Base-by-base conservation (phyloP, 2,888 invertebrate species). In the Thyatira batis region DNA sequence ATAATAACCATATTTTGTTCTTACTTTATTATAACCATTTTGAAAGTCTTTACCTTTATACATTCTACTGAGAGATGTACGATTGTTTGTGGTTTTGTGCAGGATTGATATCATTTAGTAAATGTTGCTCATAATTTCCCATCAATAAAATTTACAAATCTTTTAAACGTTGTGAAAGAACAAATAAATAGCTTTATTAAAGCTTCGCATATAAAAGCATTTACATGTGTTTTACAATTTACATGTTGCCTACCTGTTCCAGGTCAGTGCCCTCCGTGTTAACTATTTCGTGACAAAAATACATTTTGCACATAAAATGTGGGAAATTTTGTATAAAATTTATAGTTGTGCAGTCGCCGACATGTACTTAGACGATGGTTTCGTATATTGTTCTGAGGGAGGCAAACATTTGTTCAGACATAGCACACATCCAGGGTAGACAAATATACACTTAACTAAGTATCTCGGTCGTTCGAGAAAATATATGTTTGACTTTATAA, bases 201-300 rank as follows among this genome's bases (percentile, higher is more conserved):
- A 11, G 30, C 11, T 30, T 30, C 30, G 9, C n/a, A 30, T 11
- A 10, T 17, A 39, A 39, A 33, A 33, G 4, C 13, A 39, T 39
- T 39, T 39, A 39, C 5, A 13, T 13, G 39, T 13, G 8, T 39
- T 39, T 39, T 17, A 39, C 6, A 27, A 9, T 46, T 27, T 25
- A 20, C 17, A 48, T 17, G 17, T 17, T 17, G 13, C 8, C 8
- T 2, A 39, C 17, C 5, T 39, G 13, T 39, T 17, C 39, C 33
- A 17, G 45, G 27, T n/a, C 48, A 27, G 8, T 48, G 28, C 17
- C 3, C 48, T 48, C 10, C 9, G 39, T 39, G 39, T 17, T 39
- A 48, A 13, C 48, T 17, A 48, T 17, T 45, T 48, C 28, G 48
- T 48, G 48, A 48, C 48, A 48, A 48, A 46, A 48, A 27, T 27